These are phyloP conservation scores for Pachyuromys duprasi DNA, from an alignment of 2,797 vertebrate genomes.

Conservation along the genomic window DNA sequence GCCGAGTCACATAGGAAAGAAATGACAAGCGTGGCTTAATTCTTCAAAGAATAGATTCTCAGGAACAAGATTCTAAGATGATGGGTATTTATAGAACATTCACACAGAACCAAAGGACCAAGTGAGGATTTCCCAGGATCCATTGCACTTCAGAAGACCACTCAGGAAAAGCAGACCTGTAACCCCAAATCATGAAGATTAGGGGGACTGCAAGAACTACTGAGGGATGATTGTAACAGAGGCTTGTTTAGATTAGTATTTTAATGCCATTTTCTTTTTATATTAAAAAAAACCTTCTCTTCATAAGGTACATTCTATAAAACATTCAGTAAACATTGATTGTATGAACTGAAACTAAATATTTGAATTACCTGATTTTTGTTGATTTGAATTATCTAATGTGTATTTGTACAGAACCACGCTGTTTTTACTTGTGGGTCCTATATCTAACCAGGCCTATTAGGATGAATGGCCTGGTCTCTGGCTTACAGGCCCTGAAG, in stretches of 20 bases:
- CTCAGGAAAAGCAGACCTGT: background rate
- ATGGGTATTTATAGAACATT: background rate
- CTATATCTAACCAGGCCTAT: background rate
- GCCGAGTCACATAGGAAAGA: background rate
- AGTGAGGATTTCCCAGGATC: slow-evolving; percentile 26
- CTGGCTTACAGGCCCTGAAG: background rate
- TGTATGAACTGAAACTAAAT: background rate
- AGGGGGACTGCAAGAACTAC: background rate
- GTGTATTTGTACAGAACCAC: background rate
- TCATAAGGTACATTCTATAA: background rate
- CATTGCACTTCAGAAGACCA: background rate
- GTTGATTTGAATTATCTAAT: background rate
- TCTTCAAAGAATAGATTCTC: background rate
- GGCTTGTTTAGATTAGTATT: background rate
- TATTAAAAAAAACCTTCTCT: background rate
- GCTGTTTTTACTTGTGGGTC: background rate
- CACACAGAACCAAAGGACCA: background rate
- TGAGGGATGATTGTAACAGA: background rate
- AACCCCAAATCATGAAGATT: background rate
- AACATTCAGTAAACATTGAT: background rate
- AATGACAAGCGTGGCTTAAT: background rate
- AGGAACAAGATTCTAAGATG: background rate
- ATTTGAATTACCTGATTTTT: background rate
- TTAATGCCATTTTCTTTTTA: slow-evolving; percentile 12
- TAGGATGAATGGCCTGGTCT: background rate